A percentile compares a stretch with the other conserved stretches of the same genome.
Evolutionary conservation across 2,797 vertebrate genomes (phyloP).

Genomic region (Alcedo quadribrachys): DNA sequence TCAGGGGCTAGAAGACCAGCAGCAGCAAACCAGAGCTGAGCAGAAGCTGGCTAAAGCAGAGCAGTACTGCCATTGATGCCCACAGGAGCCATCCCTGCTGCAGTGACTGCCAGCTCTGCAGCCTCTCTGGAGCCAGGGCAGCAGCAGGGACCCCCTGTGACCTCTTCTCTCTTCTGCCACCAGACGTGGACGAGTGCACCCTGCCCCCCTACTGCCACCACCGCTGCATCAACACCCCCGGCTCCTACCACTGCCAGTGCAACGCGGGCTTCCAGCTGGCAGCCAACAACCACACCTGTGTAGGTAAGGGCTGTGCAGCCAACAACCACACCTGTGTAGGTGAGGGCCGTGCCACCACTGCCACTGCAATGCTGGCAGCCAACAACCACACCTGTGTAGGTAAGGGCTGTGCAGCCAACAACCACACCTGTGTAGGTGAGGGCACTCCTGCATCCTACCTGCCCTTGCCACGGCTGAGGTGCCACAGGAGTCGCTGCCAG

Average conservation of each 20-base stretch:
- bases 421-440: slow-evolving; percentile 78
- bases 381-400: slow-evolving; percentile 83
- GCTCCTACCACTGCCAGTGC: slow-evolving; percentile 95
- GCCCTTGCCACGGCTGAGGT: too few species aligned
- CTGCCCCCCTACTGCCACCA: slow-evolving; percentile 92
- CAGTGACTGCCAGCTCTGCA: not conserved
- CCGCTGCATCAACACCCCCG: slow-evolving; percentile 90
- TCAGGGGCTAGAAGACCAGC: not conserved
- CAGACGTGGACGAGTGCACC: slow-evolving; percentile 92
- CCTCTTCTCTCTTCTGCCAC: not conserved
- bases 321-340: too few species aligned
- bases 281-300: slow-evolving; percentile 87
- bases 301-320: too few species aligned
- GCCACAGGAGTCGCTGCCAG: too few species aligned
- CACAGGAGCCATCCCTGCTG: not conserved
- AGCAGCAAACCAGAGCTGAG: not conserved
- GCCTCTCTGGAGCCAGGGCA: not conserved
- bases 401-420: too few species aligned
- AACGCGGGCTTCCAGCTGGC: slow-evolving; percentile 90
- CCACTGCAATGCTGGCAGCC: slow-evolving; percentile 20
- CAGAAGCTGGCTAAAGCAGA: not conserved
- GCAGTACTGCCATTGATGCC: not conserved
- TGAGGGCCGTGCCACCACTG: too few species aligned
- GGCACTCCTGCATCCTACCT: too few species aligned
- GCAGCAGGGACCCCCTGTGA: not conserved